Evolutionary conservation across 2,888 invertebrate species (phyloP).

Genomic region (Eupeodes latifasciatus): DNA sequence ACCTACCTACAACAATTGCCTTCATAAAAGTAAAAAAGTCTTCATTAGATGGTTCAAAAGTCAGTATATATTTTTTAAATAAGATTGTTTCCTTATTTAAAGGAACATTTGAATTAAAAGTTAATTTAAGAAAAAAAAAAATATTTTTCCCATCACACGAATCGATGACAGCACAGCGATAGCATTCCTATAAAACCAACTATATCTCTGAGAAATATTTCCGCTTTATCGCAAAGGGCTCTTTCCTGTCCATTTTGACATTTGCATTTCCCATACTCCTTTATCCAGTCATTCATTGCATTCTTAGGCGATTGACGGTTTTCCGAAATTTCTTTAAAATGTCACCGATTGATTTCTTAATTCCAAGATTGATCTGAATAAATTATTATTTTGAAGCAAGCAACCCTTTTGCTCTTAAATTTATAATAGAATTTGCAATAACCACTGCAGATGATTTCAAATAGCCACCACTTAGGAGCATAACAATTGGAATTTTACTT

Average conservation of each 20-base stretch:
- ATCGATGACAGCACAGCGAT: background rate
- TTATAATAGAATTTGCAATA: conserved; percentile 93
- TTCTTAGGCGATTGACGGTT: background rate
- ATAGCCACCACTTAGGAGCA: conserved; percentile 96
- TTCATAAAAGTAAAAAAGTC: background rate
- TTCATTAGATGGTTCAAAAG: background rate
- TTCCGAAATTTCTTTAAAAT: background rate
- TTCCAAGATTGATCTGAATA: background rate
- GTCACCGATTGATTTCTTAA: background rate
- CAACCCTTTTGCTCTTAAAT: conserved; percentile 88
- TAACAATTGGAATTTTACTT: conserved; percentile 90
- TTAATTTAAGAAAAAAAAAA: background rate
- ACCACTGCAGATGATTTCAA: conserved; percentile 90
- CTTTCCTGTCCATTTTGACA: background rate
- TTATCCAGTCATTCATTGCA: background rate
- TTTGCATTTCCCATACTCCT: background rate
- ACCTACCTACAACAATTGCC: no score
- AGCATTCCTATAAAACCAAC: background rate
- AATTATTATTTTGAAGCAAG: conserved; percentile 80
- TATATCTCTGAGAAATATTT: background rate
- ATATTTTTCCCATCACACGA: background rate
- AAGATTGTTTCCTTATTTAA: background rate
- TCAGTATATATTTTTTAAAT: conserved; percentile 3
- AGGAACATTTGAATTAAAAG: conserved; percentile 29
- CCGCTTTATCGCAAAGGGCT: background rate